Conservation (phyloP, 2,797 vertebrate genomes). For the Sarcophilus harrisii region DNA sequence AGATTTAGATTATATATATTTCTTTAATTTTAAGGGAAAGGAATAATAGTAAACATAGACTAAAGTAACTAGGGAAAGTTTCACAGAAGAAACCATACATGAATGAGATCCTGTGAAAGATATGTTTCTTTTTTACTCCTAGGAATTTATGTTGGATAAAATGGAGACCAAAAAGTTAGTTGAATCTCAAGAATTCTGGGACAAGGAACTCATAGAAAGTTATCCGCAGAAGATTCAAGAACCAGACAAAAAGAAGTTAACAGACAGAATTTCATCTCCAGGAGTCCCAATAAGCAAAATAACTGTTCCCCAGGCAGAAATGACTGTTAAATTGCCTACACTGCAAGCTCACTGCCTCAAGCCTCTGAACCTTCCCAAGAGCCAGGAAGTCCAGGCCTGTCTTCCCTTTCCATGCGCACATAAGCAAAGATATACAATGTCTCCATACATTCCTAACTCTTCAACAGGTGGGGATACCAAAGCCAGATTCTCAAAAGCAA, state of each 20-base stretch:
- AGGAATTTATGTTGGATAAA: slow-evolving; percentile 89
- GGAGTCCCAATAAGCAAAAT: neutral
- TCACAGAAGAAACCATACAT: neutral
- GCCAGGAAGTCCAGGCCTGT: neutral
- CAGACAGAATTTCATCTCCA: neutral
- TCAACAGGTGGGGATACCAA: neutral
- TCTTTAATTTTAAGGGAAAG: neutral
- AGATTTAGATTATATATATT: neutral
- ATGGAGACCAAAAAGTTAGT: slow-evolving; percentile 80
- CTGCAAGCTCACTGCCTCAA: neutral
- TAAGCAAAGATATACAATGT: neutral
- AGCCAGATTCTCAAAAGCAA: neutral
- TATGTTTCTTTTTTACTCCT: slow-evolving; percentile 49
- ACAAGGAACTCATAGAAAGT: slow-evolving; percentile 52
- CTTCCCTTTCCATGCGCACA: neutral
- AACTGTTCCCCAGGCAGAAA: neutral
- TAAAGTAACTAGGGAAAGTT: neutral
- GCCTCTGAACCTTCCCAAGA: neutral
- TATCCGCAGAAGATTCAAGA: neutral
- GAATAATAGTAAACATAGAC: neutral
- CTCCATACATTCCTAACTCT: neutral
- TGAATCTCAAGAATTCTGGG: slow-evolving; percentile 68
- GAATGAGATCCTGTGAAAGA: neutral
- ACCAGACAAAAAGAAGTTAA: neutral
- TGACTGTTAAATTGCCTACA: neutral